These are phyloP conservation scores for Dorcus parallelipipedus DNA, from an alignment of 2,888 invertebrate species.

Conservation along the genomic window DNA sequence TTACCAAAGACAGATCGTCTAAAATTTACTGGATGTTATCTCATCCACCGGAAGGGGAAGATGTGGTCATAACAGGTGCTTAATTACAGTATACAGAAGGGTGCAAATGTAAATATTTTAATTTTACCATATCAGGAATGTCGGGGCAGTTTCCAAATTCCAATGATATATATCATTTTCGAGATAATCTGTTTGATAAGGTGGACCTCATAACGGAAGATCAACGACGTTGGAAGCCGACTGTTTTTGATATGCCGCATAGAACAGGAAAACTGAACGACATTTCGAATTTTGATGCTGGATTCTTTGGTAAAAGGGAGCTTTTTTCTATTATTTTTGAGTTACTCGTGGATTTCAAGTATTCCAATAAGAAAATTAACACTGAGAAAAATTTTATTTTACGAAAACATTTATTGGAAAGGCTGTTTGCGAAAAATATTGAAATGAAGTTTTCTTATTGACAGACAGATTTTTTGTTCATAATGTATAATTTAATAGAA, in stretches of 20 bases:
- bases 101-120: not conserved
- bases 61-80: not conserved
- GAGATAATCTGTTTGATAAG: constrained; percentile 69
- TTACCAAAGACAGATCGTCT: no score
- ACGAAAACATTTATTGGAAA: no score
- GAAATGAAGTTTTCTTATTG: no score
- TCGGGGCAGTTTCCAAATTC: constrained; percentile 77
- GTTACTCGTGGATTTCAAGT: no score
- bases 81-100: not conserved
- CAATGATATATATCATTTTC: constrained; percentile 67
- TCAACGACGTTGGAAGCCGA: constrained; percentile 70
- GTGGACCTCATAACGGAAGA: constrained; percentile 82
- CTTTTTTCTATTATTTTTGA: not conserved
- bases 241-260: constrained; percentile 40
- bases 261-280: constrained; percentile 27
- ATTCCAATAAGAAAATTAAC: no score
- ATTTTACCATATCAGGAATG: constrained; percentile 36
- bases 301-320: not conserved
- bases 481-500: no score
- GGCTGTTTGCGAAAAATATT: no score
- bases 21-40: no score
- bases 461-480: no score
- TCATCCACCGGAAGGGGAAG: not conserved
- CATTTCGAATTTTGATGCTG: constrained; percentile 48
- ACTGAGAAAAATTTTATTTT: no score